Percentiles rank a stretch among this genome's conserved stretches.
These are phyloP conservation scores for Psylliodes chrysocephalus DNA, from an alignment of 2,888 invertebrate species.

Conservation along the genomic window DNA sequence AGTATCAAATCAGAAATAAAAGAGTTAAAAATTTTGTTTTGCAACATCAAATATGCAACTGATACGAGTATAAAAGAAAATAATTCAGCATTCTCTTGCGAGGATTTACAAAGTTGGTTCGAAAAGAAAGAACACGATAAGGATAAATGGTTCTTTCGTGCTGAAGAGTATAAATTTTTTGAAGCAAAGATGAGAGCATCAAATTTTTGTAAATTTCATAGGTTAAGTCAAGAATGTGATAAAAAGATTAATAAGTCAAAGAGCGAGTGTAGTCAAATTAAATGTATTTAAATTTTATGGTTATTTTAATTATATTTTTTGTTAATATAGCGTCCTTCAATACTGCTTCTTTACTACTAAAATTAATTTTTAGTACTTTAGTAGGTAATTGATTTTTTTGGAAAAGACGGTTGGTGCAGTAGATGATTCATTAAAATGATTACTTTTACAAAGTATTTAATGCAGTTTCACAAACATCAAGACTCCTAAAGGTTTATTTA, in stretches of 20 bases:
- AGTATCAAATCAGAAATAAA: slow-evolving; percentile 7
- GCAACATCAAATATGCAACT: background rate
- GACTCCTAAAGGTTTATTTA: too few relatives aligned
- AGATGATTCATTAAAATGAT: too few relatives aligned
- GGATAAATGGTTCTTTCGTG: background rate
- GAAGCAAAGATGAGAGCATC: slow-evolving; percentile 20
- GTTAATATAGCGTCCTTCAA: too few relatives aligned
- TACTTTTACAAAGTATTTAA: too few relatives aligned
- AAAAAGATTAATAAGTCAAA: background rate
- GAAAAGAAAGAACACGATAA: background rate
- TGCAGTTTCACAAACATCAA: too few relatives aligned
- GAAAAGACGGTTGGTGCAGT: too few relatives aligned
- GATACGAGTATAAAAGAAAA: background rate
- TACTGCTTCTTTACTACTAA: too few relatives aligned
- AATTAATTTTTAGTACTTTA: too few relatives aligned
- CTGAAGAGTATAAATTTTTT: slow-evolving; percentile 11
- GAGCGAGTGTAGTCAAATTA: background rate
- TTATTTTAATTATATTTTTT: too few relatives aligned
- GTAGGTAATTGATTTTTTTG: too few relatives aligned
- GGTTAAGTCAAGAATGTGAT: background rate
- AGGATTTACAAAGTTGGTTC: background rate
- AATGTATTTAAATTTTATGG: background rate
- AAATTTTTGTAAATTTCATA: slow-evolving; percentile 21
- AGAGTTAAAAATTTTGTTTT: background rate
- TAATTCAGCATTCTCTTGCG: background rate